Evolutionary conservation across 2,113 vertebrate genomes (phyloP).

Genomic region (Gorsachius goisagi): DNA sequence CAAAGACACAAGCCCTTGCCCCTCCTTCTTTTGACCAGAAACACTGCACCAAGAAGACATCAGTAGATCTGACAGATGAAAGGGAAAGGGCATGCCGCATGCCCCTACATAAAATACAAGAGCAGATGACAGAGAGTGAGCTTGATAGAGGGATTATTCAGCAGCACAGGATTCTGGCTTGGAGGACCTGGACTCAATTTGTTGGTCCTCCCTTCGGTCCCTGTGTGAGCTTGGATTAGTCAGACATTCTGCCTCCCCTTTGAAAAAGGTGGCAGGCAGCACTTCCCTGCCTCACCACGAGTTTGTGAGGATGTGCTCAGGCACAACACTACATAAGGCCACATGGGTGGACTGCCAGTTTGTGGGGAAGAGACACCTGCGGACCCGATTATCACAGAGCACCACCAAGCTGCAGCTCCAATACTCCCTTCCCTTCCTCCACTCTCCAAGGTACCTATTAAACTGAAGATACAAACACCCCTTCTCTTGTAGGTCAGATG

Average conservation of each 20-base stretch:
- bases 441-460: neutral
- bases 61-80: neutral
- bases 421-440: neutral
- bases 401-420: neutral
- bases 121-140: neutral
- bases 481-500: neutral
- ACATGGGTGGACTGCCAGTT: neutral
- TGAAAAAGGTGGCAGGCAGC: neutral
- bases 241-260: neutral
- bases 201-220: neutral
- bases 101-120: neutral
- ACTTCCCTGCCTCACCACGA: rapidly evolving
- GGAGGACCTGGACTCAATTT: neutral
- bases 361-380: neutral
- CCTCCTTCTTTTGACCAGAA: neutral
- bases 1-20: neutral
- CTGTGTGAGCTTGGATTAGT: neutral
- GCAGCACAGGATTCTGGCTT: neutral
- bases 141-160: neutral
- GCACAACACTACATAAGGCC: neutral
- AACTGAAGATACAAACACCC: neutral
- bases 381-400: neutral
- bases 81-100: neutral
- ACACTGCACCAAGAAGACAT: neutral
- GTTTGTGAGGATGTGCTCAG: neutral